Base-by-base conservation (phyloP, 2,888 invertebrate genomes). In the Agriopis aurantiaria region DNA sequence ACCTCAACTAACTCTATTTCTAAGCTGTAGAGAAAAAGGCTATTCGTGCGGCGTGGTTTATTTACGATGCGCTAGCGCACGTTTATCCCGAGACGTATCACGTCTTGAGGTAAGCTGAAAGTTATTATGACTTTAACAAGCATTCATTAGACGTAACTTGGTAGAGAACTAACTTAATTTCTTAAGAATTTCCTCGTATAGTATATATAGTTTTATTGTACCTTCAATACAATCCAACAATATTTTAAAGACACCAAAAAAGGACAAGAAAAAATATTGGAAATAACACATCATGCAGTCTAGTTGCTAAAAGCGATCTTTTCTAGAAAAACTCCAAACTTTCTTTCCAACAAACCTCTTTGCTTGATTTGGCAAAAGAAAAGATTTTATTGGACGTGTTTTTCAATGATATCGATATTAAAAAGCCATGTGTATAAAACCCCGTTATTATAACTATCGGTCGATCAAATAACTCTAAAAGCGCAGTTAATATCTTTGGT, bases 1-100 rank as follows among this genome's bases (percentile, higher is more conserved):
- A 82, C 85, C 81, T 78, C 73, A 84, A 91, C 91, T 91, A 90
- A 89, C 86, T 89, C 89, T 85, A 86, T 90, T 90, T 89, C 90
- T 89, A 88, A 88, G 82, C 77, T 82, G 79, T 78, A 79, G 82
- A 87, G 87, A 89, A 90, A 88, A 89, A 84, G 84, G 82, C 81
- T 78, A 82, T 83, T 82, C 77, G 80, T 82, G 81, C 79, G 77
- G 76, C 79, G 80, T 83, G 81, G 85, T 87, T 89, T 91, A 91
- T 91, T 92, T 91, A 87, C 85, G 87, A 87, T 84, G 85, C 85
- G 82, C 81, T 82, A 82, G 83, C 83, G 80, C 84, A 83, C 81
- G 79, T 87, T 89, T 90, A 89, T 88, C 85, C 82, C 74, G 76
- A 73, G 78, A 77, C 76, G 76, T 81, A 86, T 86, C 86, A 84